A percentile compares a stretch with the other conserved stretches of the same genome.
Evolutionary conservation across 2,888 invertebrate genomes (phyloP).

Genomic region (Venusia cambrica): DNA sequence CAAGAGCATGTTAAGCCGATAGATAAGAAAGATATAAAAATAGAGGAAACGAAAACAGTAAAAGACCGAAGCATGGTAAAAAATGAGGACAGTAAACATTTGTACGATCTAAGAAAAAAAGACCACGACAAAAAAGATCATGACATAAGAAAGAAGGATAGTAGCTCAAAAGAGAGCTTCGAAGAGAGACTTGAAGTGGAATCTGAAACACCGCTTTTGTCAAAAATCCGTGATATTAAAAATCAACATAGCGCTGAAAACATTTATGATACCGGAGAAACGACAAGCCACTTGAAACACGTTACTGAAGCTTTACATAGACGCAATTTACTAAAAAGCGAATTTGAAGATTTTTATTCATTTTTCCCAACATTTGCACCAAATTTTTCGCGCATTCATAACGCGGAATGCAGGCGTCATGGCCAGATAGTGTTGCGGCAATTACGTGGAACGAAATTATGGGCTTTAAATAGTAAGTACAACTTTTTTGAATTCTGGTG

Average conservation of each 20-base stretch:
- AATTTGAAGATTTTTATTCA: constrained; percentile 83
- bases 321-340: constrained; percentile 71
- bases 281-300: constrained; percentile 53
- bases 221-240: constrained; percentile 16
- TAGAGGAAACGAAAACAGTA: constrained; percentile 4
- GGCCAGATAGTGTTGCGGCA: constrained; percentile 85
- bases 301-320: constrained; percentile 62
- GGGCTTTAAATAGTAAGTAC: constrained; percentile 87
- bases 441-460: constrained; percentile 84
- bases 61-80: constrained; percentile 23
- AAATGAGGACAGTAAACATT: constrained; percentile 31
- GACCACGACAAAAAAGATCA: constrained; percentile 21
- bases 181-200: constrained; percentile 25
- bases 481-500: constrained; percentile 19
- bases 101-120: constrained; percentile 14
- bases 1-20: constrained; percentile 7
- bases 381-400: constrained; percentile 83
- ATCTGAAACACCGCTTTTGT: constrained; percentile 23
- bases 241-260: constrained; percentile 32
- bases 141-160: constrained; percentile 18
- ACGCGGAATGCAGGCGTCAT: constrained; percentile 84
- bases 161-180: constrained; percentile 19
- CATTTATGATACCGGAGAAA: constrained; percentile 38
- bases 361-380: constrained; percentile 85
- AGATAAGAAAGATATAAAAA: constrained; percentile 6